Base-by-base conservation (phyloP, 2,888 invertebrate genomes). In the Marasmarcha lunaedactyla region DNA sequence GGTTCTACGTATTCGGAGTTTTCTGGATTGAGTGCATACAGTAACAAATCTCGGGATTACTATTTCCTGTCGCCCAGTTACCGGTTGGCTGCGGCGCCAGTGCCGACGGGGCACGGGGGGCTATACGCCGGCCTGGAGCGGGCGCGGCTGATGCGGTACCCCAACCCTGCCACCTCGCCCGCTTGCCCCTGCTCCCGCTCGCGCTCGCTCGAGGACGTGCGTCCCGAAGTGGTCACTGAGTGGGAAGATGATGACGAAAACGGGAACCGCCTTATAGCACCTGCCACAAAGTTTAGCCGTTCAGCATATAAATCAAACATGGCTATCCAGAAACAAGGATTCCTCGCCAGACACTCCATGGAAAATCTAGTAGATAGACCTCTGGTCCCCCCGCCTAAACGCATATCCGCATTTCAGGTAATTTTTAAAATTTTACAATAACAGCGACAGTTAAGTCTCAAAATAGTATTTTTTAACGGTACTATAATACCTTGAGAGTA, bases 31-130 rank as follows among this genome's bases (percentile, higher is more conserved):
- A 79, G 86, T 59, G 79, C 72, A 51, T 63, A 83, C 70, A 57
- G 78, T 65, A 60, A 78, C 51, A 77, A 81, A 68, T 71, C 79
- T 48, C 53, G 78, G 48, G 67, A 84, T 50, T 84, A 84, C 55
- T 90, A 90, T 62, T 89, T 89, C 55, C 66, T 90, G 52, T 87
- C 90, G 42, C 90, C 90, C 33, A 86, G 89, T 62, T 90, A 90
- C 59, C 77, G 89, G 52, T 88, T 87, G 1, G 86, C 89, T 64
- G 90, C 89, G 76, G 89, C 54, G 76, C 88, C 59, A 59, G 85
- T 56, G 41, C 77, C 71, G 37, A 67, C 69, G 40, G 55, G 57
- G 40, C 71, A 74, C 44, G 60, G 59, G 15, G 79, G 78, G 20
- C 46, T 71, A 42, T 79, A 76, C 47, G 54, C 59, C 10, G 63